A percentile compares a stretch with the other conserved stretches of the same genome.
phyloP scores from a whole-genome alignment of 2,113 vertebrate genomes.

The Irena cyanogastra region DNA sequence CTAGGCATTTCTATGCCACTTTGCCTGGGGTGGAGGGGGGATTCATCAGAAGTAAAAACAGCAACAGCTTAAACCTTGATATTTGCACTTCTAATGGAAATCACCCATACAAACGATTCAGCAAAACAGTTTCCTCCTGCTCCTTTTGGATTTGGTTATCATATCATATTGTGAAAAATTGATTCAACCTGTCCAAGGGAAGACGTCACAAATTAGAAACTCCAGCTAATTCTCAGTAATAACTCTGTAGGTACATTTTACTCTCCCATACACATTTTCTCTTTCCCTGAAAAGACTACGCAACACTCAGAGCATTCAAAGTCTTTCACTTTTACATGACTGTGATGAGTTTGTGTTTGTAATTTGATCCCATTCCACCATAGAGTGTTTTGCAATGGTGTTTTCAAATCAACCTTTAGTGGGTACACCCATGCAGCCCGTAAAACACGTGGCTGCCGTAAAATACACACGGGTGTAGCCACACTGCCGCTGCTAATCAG shows the following conservation, averaged over 20 bases:
- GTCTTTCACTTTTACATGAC: neutral
- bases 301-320: neutral
- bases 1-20: neutral
- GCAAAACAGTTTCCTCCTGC: neutral
- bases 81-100: neutral
- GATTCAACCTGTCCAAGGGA: neutral
- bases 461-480: neutral
- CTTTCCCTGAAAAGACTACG: neutral
- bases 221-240: neutral
- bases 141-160: neutral
- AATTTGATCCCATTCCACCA: neutral
- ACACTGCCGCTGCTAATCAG: neutral
- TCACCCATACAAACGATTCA: fast-evolving
- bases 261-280: neutral
- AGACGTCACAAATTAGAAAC: neutral
- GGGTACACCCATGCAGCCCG: neutral
- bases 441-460: neutral
- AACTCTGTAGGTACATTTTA: neutral
- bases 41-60: neutral
- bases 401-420: neutral
- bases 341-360: neutral
- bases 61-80: neutral
- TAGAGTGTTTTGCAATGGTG: neutral
- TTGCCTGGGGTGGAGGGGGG: neutral
- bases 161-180: neutral